Evolutionary conservation across 2,888 invertebrate species (phyloP), one percentile per base, ranked within the genome.

Genomic region (Chloroclysta siterata): DNA sequence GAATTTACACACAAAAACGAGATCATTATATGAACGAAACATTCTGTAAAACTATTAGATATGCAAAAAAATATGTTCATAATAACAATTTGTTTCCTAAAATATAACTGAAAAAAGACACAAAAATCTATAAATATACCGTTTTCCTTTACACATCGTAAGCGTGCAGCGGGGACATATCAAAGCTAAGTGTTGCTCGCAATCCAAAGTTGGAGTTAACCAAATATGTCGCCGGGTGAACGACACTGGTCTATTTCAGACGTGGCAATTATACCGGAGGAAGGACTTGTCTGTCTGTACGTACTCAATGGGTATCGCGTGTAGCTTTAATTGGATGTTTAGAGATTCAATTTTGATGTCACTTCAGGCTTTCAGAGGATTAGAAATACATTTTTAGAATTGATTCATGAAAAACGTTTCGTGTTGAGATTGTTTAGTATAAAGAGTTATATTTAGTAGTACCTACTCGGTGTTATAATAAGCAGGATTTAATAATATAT

Each of bases 141-240:
- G 15, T n/a, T n/a, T 39, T 56, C 47, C 7, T 17, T n/a, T 39
- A 39, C 52, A 36, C 15, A 50, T 14, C 29, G 33, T 8, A 14
- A 41, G 52, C 56, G 62, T 57, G 56, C 62, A 59, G 66, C 62
- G 62, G 48, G 59, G 46, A 52, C 66, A 67, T 65, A 67, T 71
- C 69, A 67, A 63, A 60, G 62, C 62, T 61, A 67, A 72, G 72
- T 66, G 66, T 58, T 44, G 42, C 61, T 59, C 62, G 68, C 68
- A 70, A 68, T 67, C 69, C 63, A 28, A 53, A 63, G 51, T 53
- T 53, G 52, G 69, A 62, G 66, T 79, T 77, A 78, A 75, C 81
- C 81, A 81, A 83, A 83, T 79, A 82, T 78, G 82, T 80, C 81
- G 77, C 71, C 77, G 83, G 84, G 84, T 84, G 82, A 84, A 85